These are phyloP conservation scores for Dipodomys spectabilis DNA, from an alignment of 2,113 vertebrate species.

Conservation along the genomic window DNA sequence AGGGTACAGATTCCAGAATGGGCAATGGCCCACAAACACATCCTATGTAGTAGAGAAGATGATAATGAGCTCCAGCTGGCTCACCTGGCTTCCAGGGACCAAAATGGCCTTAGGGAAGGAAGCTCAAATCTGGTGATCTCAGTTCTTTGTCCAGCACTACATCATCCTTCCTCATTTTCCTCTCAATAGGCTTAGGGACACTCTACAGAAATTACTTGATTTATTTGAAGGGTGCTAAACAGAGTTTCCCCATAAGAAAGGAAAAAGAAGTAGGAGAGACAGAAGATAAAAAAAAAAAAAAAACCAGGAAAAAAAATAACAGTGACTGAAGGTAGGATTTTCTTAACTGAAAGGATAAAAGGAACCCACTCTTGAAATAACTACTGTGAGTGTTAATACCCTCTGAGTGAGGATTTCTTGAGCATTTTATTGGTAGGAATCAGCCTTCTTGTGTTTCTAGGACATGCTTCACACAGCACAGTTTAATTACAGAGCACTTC, in stretches of 20 bases:
- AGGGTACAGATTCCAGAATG: background rate
- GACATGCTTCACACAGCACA: background rate
- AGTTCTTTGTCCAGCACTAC: rapidly evolving
- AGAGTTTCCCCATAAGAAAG: background rate
- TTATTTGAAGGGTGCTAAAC: background rate
- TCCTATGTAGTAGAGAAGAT: background rate
- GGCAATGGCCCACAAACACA: background rate
- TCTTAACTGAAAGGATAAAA: background rate
- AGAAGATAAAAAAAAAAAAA: background rate
- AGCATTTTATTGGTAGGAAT: background rate
- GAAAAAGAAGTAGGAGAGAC: background rate
- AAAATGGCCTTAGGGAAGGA: no score
- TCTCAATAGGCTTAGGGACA: background rate
- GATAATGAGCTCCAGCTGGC: background rate
- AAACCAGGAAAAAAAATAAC: background rate
- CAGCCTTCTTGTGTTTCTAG: background rate
- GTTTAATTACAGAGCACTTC: constrained; percentile 31
- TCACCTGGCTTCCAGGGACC: background rate
- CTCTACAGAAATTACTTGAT: background rate
- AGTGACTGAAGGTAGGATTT: background rate
- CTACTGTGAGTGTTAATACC: background rate
- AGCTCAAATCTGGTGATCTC: background rate
- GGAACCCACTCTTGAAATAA: constrained; percentile 24
- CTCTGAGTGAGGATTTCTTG: background rate
- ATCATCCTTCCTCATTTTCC: background rate